phyloP scores from a whole-genome alignment of 1,140 invertebrate genomes.

The Manduca sexta region DNA sequence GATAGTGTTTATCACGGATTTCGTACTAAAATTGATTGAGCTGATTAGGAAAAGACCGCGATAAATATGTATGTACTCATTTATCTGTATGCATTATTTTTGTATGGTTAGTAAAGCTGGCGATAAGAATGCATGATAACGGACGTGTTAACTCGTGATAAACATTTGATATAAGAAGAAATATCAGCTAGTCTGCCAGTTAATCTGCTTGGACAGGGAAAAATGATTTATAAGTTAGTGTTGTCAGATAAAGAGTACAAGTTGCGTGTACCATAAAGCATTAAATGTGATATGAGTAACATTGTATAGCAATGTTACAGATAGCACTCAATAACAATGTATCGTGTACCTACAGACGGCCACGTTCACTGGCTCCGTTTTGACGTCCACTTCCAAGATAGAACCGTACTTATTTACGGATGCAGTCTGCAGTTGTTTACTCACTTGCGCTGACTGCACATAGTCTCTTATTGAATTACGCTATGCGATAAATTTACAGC shows the following conservation, averaged over 20 bases:
- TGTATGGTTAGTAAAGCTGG: slow-evolving; percentile 36
- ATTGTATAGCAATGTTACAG: neutral
- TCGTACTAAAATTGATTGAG: slow-evolving; percentile 38
- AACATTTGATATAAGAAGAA: slow-evolving; percentile 12
- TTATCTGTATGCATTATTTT: slow-evolving; percentile 24
- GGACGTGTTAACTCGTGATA: slow-evolving; percentile 20
- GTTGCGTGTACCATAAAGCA: neutral
- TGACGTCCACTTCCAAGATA: slow-evolving; percentile 25
- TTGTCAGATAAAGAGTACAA: slow-evolving; percentile 8
- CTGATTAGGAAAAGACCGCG: slow-evolving; percentile 30
- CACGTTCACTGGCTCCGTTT: neutral
- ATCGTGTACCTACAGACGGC: too few species aligned
- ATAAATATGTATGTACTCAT: slow-evolving; percentile 20
- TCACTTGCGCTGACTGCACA: slow-evolving; percentile 28
- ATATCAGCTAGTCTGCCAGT: slow-evolving; percentile 18
- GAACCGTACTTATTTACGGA: slow-evolving; percentile 45
- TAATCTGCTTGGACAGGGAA: slow-evolving; percentile 16
- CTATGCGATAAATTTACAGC: too few species aligned
- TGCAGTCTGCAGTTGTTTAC: slow-evolving; percentile 47
- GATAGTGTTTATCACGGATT: slow-evolving; percentile 32
- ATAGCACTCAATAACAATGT: too few species aligned
- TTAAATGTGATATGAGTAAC: neutral
- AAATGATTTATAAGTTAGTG: slow-evolving; percentile 14
- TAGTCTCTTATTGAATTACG: neutral
- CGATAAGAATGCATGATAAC: slow-evolving; percentile 24